Evolutionary conservation across 2,888 invertebrate species (phyloP).

Genomic region (Xestoiulus laeticollis): DNA sequence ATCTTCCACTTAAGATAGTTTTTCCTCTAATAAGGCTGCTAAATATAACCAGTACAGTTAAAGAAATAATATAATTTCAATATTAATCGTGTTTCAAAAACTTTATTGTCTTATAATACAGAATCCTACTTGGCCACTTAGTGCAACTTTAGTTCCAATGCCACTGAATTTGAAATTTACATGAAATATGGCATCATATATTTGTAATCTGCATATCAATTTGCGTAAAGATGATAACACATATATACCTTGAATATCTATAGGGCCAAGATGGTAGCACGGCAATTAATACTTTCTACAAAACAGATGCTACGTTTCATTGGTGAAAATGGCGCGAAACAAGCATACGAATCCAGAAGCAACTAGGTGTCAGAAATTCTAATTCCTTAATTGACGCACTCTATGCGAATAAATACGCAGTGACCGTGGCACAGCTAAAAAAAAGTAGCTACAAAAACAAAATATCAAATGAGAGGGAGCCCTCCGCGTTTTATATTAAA

Average conservation of each 20-base stretch:
- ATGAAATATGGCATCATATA: neutral
- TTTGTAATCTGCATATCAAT: slow-evolving; percentile 29
- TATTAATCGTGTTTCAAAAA: slow-evolving; percentile 13
- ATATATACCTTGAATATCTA: slow-evolving; percentile 13
- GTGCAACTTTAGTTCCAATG: neutral
- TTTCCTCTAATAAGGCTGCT: too few species aligned
- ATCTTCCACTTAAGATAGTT: too few species aligned
- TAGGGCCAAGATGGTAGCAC: neutral
- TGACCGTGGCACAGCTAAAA: slow-evolving; percentile 17
- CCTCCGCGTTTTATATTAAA: neutral
- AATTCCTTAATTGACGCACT: neutral
- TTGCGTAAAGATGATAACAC: slow-evolving; percentile 32
- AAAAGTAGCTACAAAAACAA: neutral
- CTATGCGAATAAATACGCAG: neutral
- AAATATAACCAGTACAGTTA: too few species aligned
- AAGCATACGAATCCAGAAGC: neutral
- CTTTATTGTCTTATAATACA: slow-evolving; percentile 29
- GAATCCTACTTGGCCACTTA: slow-evolving; percentile 30
- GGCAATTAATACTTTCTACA: neutral
- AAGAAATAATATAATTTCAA: too few species aligned
- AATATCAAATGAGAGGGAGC: slow-evolving; percentile 7
- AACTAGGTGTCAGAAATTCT: slow-evolving; percentile 16
- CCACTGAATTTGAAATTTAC: slow-evolving; percentile 22
- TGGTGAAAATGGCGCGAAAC: neutral
- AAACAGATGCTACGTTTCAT: neutral